phyloP scores from a whole-genome alignment of 2,113 vertebrate genomes.

The Paramormyrops kingsleyae region DNA sequence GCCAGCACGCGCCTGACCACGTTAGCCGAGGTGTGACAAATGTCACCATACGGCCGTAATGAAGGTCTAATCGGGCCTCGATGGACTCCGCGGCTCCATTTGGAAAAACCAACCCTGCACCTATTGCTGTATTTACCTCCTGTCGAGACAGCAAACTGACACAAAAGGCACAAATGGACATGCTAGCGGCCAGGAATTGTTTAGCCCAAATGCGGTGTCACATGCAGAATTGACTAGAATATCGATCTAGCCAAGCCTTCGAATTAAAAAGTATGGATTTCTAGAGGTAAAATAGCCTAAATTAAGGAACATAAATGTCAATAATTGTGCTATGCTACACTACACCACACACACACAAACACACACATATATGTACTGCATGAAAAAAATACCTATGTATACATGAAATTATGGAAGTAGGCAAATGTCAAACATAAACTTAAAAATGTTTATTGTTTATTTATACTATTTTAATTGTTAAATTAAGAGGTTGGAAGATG shows the following conservation, averaged over 20 bases:
- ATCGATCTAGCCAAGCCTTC: background rate
- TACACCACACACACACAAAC: background rate
- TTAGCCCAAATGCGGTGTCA: constrained; percentile 9
- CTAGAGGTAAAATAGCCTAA: background rate
- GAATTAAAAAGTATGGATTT: background rate
- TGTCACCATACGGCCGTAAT: constrained; percentile 42
- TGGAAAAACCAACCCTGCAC: constrained; percentile 33
- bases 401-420: background rate
- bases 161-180: constrained; percentile 51
- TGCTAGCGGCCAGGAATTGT: background rate
- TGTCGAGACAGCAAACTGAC: constrained; percentile 38
- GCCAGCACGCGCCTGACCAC: constrained; percentile 37
- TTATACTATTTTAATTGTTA: background rate
- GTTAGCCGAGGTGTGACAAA: constrained; percentile 42
- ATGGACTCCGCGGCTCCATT: constrained; percentile 36
- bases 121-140: constrained; percentile 25
- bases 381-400: background rate
- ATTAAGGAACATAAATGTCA: background rate
- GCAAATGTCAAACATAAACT: background rate
- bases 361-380: background rate
- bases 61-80: constrained; percentile 40
- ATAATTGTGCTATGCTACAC: background rate
- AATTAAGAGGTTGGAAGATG: background rate
- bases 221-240: background rate
- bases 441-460: background rate